Percentiles rank a stretch among this genome's conserved stretches.
phyloP scores from a whole-genome alignment of 35 echinoderm and acorn worm genomes.

The Diadema setosum region DNA sequence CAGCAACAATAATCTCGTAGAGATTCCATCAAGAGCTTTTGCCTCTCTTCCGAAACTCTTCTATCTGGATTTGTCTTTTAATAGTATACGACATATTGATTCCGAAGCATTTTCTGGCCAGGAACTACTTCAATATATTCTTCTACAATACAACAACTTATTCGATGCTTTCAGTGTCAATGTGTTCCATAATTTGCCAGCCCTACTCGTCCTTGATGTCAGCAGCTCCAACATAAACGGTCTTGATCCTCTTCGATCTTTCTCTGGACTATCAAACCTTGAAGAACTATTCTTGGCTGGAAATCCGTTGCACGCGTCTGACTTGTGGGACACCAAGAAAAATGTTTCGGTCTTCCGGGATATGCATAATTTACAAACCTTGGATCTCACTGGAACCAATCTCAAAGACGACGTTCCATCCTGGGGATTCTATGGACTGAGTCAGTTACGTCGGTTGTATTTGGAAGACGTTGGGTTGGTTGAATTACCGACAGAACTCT shows the following conservation, averaged over 20 bases:
- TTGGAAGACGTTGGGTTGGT: neutral
- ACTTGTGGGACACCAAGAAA: neutral
- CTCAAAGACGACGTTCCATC: neutral
- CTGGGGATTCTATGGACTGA: neutral
- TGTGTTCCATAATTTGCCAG: neutral
- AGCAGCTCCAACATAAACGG: neutral
- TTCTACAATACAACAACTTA: neutral
- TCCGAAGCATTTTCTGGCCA: neutral
- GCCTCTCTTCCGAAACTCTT: neutral
- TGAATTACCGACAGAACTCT: neutral
- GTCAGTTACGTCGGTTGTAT: neutral
- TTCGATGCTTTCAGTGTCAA: neutral
- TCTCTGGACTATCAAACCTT: neutral
- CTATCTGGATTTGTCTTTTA: neutral
- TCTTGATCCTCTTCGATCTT: neutral
- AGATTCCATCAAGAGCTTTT: neutral
- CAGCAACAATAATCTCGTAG: neutral
- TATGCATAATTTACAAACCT: neutral
- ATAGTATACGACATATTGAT: neutral
- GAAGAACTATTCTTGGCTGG: neutral
- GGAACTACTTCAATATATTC: neutral
- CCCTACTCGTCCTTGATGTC: neutral
- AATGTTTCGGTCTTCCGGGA: neutral
- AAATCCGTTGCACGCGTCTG: neutral
- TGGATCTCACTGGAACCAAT: neutral